Percentiles rank a stretch among this genome's conserved stretches.
These are phyloP conservation scores for Daubentonia madagascariensis DNA, from an alignment of 2,113 vertebrate genomes.

Conservation along the genomic window DNA sequence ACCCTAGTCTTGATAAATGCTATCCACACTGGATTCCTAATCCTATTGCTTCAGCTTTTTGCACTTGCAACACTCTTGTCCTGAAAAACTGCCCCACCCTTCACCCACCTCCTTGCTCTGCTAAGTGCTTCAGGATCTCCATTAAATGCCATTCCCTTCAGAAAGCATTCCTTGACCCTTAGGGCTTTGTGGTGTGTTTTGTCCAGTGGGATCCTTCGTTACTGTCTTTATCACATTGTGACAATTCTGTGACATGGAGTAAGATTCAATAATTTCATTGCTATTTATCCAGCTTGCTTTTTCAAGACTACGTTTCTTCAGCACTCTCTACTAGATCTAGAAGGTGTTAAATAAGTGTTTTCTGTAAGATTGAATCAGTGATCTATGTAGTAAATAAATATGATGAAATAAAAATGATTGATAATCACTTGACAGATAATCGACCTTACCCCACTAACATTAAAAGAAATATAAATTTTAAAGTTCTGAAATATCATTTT, in stretches of 20 bases:
- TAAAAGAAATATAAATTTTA: not conserved
- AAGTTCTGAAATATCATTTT: not conserved
- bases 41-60: not conserved
- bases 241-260: not conserved
- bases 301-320: not conserved
- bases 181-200: not conserved
- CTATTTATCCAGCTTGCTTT: not conserved
- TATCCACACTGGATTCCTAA: not conserved
- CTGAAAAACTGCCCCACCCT: not conserved
- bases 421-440: not conserved
- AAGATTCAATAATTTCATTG: not conserved
- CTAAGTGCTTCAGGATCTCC: not conserved
- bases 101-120: not conserved
- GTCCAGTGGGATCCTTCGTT: not conserved
- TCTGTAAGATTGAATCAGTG: not conserved
- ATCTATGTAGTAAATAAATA: not conserved
- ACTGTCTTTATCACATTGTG: not conserved
- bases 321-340: not conserved
- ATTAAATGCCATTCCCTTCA: not conserved
- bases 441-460: not conserved
- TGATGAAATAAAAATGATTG: not conserved
- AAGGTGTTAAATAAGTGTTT: not conserved
- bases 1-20: not conserved
- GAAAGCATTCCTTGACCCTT: not conserved
- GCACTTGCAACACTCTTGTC: not conserved